These are phyloP conservation scores for Psittacula derbiana DNA, from an alignment of 2,797 vertebrate genomes.

Conservation along the genomic window DNA sequence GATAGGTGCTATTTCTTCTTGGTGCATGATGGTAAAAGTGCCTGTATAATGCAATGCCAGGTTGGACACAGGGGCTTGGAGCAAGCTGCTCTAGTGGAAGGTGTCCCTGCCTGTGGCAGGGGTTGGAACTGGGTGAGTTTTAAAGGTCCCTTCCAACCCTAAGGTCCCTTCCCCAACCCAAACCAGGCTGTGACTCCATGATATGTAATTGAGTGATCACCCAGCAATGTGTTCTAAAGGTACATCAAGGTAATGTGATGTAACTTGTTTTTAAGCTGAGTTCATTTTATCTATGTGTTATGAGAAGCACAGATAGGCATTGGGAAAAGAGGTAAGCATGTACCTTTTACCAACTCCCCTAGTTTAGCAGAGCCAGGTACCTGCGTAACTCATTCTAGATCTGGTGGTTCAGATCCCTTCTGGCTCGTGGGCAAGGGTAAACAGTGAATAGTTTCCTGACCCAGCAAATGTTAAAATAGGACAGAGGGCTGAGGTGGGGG, in stretches of 20 bases:
- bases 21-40: not conserved
- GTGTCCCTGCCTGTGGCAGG: not conserved
- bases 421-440: not conserved
- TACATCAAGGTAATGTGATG: not conserved
- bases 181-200: not conserved
- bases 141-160: not conserved
- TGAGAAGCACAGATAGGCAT: not conserved
- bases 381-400: not conserved
- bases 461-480: not conserved
- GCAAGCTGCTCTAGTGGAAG: not conserved
- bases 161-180: not conserved
- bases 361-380: not conserved
- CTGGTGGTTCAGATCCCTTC: not conserved
- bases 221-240: not conserved
- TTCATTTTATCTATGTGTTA: not conserved
- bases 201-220: not conserved
- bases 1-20: not conserved
- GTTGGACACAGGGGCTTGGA: not conserved
- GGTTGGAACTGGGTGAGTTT: not conserved
- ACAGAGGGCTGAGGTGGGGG: not conserved
- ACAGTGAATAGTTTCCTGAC: not conserved
- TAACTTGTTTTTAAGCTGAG: not conserved
- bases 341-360: not conserved
- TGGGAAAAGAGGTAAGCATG: not conserved
- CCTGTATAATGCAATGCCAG: not conserved